Percentiles rank a stretch among this genome's conserved stretches.
Conservation (phyloP, 2,113 vertebrate species). For the Callaeas wilsoni region DNA sequence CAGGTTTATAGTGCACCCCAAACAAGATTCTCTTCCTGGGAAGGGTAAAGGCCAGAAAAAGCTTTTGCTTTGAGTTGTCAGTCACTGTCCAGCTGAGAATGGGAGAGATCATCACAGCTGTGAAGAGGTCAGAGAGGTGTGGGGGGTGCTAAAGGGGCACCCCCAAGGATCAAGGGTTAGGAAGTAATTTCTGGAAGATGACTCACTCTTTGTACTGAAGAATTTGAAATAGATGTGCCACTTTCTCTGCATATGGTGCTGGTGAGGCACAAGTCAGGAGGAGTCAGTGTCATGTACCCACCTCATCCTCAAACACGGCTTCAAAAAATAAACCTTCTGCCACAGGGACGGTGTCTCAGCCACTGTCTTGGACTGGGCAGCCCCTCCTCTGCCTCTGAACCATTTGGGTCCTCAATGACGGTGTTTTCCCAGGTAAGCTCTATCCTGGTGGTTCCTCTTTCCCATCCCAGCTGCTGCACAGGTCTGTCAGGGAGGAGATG, state of each 20-base stretch:
- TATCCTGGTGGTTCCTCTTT: not conserved
- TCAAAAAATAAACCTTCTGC: not conserved
- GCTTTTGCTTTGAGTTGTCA: not conserved
- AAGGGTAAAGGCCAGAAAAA: not conserved
- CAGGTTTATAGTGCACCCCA: not conserved
- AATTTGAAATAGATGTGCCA: not conserved
- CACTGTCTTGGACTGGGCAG: not conserved
- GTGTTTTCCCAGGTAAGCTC: not conserved
- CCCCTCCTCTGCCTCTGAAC: not conserved
- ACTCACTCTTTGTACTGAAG: not conserved
- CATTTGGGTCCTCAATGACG: fast-evolving
- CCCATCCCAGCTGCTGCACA: fast-evolving
- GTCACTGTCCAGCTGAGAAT: not conserved
- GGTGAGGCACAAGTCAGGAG: not conserved
- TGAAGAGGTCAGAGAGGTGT: not conserved
- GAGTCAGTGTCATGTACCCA: fast-evolving
- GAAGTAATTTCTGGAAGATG: not conserved
- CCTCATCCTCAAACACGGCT: not conserved
- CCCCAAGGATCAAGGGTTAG: not conserved
- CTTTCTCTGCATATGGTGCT: not conserved
- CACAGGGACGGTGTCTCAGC: fast-evolving
- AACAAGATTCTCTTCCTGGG: not conserved
- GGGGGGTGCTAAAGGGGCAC: not conserved
- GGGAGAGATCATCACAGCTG: not conserved
- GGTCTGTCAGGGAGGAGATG: not conserved